Base-by-base conservation (phyloP, 92 coral and sea anemone species). In the Umimayanthus kanabou region DNA sequence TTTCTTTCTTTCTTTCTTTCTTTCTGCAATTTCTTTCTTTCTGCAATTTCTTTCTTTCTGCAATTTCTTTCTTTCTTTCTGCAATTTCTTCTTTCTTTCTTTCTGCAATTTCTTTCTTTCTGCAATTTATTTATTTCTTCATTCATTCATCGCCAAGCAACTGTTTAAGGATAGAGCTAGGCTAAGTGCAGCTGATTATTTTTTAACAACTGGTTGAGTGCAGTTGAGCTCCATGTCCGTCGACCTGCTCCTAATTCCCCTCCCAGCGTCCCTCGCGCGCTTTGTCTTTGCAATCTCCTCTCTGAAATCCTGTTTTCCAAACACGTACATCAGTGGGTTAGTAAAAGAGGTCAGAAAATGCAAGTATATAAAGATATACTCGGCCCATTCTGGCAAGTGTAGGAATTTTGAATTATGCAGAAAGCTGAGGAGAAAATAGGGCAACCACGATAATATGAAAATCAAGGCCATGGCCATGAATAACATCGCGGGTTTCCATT, bases 291-390 rank as follows among this genome's bases (percentile, higher is more conserved):
- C 28, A 18, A 77, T n/a, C 39, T 23, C 81, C 65, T 42, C 64
- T 43, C 81, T 77, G 64, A 93, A 91, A 85, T 93, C 96, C 25
- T 89, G 89, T 76, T 93, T 93, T 83, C 96, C 94, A 88, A 93
- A 89, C 23, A 87, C 87, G 86, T 91, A 93, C 71, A 93, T 33
- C 49, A 89, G 73, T 0, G 96, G 96, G 74, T 93, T 93, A 23
- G 84, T 72, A 25, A 91, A 43, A 76, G 96, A 92, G 8, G 94
- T 88, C 9, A 81, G 43, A 72, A 91, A 89, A 28, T 92, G 88
- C 45, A 92, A 50, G 58, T 86, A 86, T 15, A 90, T 81, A 33
- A 93, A 33, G 57, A 76, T 26, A 55, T 88, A 81, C 82, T 73
- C 88, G 58, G 89, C 89, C 94, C 93, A 92, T 6, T 9, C 37